Percentiles rank a stretch among this genome's conserved stretches.
Evolutionary conservation across 35 echinoderm and acorn worm species (phyloP).

Genomic region (Ptychodera flava): DNA sequence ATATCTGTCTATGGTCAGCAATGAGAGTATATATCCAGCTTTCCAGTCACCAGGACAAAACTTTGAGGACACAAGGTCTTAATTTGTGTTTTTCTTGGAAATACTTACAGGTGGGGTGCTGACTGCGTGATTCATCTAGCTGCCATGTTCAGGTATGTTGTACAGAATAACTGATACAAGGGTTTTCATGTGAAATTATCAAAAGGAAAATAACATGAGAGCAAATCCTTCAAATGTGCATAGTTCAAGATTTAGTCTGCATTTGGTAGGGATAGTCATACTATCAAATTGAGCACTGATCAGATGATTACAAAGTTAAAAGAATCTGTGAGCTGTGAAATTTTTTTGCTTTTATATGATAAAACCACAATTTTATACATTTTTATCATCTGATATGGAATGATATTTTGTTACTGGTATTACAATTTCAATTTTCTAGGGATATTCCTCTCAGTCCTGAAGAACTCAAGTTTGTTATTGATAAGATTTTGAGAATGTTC

Average conservation of each 20-base stretch:
- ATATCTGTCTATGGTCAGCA: too few relatives aligned
- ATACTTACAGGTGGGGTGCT: conserved; percentile 55
- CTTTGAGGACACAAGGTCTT: too few relatives aligned
- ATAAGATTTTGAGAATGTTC: conserved; percentile 66
- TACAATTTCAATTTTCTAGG: conserved; percentile 23
- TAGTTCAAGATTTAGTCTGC: background rate
- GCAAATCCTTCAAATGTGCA: background rate
- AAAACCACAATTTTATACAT: background rate
- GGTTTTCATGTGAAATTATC: background rate
- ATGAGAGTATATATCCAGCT: too few relatives aligned
- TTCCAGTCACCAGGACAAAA: too few relatives aligned
- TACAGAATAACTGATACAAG: background rate
- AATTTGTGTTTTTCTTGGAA: too few relatives aligned
- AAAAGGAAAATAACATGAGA: background rate
- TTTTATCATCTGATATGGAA: background rate
- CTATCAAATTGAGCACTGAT: background rate
- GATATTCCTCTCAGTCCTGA: conserved; percentile 67
- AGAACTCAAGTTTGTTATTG: conserved; percentile 75
- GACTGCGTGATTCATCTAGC: conserved; percentile 59
- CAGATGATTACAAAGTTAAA: background rate
- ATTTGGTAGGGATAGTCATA: background rate
- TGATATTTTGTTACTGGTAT: background rate
- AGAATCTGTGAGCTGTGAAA: background rate
- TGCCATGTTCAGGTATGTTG: conserved; percentile 52
- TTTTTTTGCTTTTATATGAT: too few relatives aligned